A percentile compares a stretch with the other conserved stretches of the same genome.
Evolutionary conservation across 1,140 invertebrate species (phyloP).

Genomic region (Coenobita brevimanus): DNA sequence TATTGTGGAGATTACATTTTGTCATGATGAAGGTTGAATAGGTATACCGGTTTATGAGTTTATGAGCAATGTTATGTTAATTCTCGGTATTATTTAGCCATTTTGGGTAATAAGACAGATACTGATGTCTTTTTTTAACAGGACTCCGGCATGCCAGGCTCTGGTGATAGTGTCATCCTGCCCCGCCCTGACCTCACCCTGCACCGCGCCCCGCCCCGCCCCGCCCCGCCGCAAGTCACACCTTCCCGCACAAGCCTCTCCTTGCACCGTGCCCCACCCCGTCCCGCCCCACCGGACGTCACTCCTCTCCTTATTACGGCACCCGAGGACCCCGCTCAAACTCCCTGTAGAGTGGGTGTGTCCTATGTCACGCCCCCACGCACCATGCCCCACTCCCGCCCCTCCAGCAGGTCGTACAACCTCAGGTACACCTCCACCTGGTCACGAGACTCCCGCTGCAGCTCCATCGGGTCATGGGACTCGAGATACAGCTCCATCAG

Average conservation of each 20-base stretch:
- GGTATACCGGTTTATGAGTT: too few species aligned
- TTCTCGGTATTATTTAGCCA: too few species aligned
- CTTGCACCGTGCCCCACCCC: neutral
- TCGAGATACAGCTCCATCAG: conserved; percentile 9
- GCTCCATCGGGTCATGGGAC: neutral
- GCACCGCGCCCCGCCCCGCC: conserved; percentile 42
- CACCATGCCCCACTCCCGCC: neutral
- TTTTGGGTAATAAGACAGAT: neutral
- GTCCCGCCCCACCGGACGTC: neutral
- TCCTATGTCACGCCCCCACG: neutral
- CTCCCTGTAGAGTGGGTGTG: neutral
- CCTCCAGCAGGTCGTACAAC: too few species aligned
- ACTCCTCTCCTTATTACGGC: too few species aligned
- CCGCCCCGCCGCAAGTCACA: neutral
- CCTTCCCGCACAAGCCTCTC: neutral
- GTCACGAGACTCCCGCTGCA: neutral
- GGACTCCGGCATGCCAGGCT: conserved; percentile 42
- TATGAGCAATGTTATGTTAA: too few species aligned
- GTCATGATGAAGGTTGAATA: too few species aligned
- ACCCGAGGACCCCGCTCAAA: too few species aligned
- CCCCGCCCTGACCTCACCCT: conserved; percentile 57
- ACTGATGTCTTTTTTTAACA: neutral
- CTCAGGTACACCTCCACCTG: neutral
- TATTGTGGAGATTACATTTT: too few species aligned
- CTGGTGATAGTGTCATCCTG: conserved; percentile 29